Evolutionary conservation across 1,140 invertebrate species (phyloP).

Genomic region (Habropoda laboriosa): DNA sequence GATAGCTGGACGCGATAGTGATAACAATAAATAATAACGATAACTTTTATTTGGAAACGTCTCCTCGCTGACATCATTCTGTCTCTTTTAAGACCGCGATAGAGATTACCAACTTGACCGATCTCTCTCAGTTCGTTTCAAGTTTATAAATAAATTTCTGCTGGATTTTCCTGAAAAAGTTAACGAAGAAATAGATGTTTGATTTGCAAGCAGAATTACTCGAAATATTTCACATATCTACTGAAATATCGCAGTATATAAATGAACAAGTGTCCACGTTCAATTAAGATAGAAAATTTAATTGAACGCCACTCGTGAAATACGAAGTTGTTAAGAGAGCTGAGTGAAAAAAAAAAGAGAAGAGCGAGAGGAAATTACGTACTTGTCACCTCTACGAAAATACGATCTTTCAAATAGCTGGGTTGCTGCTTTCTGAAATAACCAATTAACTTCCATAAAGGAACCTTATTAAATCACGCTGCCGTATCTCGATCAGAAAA

Average conservation of each 20-base stretch:
- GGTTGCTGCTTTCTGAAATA: neutral
- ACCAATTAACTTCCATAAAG: neutral
- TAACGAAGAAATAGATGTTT: too few species aligned
- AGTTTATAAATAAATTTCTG: too few species aligned
- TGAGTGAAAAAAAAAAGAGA: neutral
- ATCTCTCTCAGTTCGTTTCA: too few species aligned
- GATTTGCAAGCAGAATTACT: too few species aligned
- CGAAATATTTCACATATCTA: too few species aligned
- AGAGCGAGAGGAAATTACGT: slow-evolving; percentile 1
- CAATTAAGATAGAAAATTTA: neutral
- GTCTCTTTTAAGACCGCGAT: neutral
- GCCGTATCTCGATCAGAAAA: too few species aligned
- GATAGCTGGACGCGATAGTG: neutral
- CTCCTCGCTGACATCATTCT: neutral
- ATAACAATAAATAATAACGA: slow-evolving; percentile 2
- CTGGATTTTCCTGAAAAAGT: too few species aligned
- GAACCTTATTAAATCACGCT: too few species aligned
- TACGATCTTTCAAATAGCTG: neutral
- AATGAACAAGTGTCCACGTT: too few species aligned
- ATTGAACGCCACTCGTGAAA: too few species aligned
- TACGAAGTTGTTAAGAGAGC: neutral
- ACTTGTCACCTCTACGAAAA: neutral
- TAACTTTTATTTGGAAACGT: neutral
- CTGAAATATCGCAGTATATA: too few species aligned
- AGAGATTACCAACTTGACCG: neutral